Conservation (phyloP, 2,888 invertebrate species). For the Pseudeuparius sepicola region DNA sequence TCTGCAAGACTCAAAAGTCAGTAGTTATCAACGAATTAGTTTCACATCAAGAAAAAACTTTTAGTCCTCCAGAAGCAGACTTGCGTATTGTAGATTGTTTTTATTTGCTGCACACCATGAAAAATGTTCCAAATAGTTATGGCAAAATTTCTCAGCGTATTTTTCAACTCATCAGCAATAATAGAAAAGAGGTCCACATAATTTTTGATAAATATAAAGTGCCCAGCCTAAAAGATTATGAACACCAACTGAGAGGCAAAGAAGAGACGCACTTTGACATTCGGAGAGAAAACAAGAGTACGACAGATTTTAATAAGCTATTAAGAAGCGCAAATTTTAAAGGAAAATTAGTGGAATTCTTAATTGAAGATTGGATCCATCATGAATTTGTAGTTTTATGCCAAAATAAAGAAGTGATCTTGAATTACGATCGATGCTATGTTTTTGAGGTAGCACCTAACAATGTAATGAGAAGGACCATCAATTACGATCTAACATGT, state of each 20-base stretch:
- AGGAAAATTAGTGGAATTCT: no score
- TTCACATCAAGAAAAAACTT: slow-evolving; percentile 18
- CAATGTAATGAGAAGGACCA: no score
- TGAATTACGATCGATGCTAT: no score
- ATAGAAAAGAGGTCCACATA: slow-evolving; percentile 26
- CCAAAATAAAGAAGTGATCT: no score
- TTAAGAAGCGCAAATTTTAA: slow-evolving; percentile 26
- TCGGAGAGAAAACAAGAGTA: slow-evolving; percentile 24
- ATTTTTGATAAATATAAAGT: slow-evolving; percentile 28
- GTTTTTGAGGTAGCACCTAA: no score
- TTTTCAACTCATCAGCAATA: slow-evolving; percentile 20
- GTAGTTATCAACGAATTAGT: slow-evolving; percentile 21
- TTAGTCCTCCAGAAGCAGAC: slow-evolving; percentile 22
- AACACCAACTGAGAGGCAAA: slow-evolving; percentile 23
- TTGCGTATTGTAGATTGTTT: slow-evolving; percentile 25
- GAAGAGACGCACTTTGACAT: slow-evolving; percentile 23
- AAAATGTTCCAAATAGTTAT: slow-evolving; percentile 21
- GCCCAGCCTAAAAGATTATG: slow-evolving; percentile 18
- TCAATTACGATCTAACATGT: slow-evolving; percentile 20
- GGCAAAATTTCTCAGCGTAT: slow-evolving; percentile 19
- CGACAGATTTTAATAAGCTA: slow-evolving; percentile 25
- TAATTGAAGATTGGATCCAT: no score
- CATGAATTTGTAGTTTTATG: no score
- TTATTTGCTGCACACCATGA: slow-evolving; percentile 24
- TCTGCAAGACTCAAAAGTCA: no score